phyloP scores from a whole-genome alignment of 2,113 vertebrate species.

The Chaetodon trifascialis region DNA sequence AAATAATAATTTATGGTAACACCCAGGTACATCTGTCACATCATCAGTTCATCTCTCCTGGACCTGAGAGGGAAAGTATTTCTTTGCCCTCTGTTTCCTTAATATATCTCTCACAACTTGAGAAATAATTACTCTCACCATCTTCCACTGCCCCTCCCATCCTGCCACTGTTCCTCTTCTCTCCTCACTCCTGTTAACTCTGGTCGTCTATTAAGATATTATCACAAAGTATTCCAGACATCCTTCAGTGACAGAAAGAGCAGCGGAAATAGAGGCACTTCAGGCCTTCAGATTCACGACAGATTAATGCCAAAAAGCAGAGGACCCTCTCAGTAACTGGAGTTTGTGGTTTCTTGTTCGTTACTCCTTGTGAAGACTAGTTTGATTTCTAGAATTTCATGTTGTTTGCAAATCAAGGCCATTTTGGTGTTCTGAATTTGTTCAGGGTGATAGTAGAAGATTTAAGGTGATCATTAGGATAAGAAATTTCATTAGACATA shows the following conservation, averaged over 20 bases:
- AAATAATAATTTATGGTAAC: neutral
- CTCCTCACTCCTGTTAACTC: conserved; percentile 6
- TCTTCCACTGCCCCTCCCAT: conserved; percentile 4
- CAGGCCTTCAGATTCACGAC: conserved; percentile 1
- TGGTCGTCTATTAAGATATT: conserved; percentile 31
- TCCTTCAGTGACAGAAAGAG: conserved; percentile 36
- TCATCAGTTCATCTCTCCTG: conserved; percentile 37
- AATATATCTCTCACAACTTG: conserved; percentile 43
- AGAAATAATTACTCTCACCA: conserved; percentile 49
- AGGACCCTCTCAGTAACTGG: neutral
- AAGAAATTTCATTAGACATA: neutral
- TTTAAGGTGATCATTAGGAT: too few relatives aligned
- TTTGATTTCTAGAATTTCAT: neutral
- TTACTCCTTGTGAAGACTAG: neutral
- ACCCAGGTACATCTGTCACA: neutral
- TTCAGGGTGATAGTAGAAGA: neutral
- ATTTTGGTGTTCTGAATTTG: neutral
- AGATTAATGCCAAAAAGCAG: conserved; percentile 24
- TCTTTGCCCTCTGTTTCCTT: conserved; percentile 38
- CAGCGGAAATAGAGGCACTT: conserved; percentile 18
- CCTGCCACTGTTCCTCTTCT: conserved; percentile 13
- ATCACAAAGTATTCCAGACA: conserved; percentile 42
- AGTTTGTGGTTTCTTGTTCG: neutral
- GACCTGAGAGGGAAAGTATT: conserved; percentile 8
- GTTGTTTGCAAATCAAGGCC: neutral